Evolutionary conservation across 2,113 vertebrate genomes (phyloP), one percentile per base, ranked within the genome.

Genomic region (Amazona guildingii): DNA sequence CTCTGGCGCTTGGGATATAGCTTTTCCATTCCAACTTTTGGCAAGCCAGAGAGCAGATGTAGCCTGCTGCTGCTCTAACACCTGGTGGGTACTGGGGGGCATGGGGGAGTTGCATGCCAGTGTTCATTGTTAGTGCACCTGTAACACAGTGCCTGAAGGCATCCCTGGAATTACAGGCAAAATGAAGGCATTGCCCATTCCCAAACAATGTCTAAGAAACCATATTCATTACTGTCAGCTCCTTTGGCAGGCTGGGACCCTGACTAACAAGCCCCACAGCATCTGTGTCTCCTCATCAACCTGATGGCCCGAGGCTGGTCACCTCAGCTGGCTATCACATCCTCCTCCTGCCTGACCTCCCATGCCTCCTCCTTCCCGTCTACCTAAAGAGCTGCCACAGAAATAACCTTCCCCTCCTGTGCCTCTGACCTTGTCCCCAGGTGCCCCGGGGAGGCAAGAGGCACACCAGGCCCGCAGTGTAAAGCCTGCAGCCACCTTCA

Each of bases 71-170:
- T 88, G 46, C 77, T 55, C 9, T 55, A 89, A 66, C 74, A 73
- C 20, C 57, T 78, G 75, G 51, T 66, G 59, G 67, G 29, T 82
- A 62, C 59, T 44, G 35, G 52, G 16, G 43, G 13, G 39, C 35
- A 7, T 2, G 17, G n/a, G 31, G 39, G 39, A 83, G 39, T 5
- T 85, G 66, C 81, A 37, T 44, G 55, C 61, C 9, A 4, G 29
- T 1, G 1, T 23, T 90, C 51, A 69, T 52, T 76, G 66, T 64
- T 13, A 21, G 25, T 41, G 59, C 76, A 83, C 68, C 91, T 88
- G 86, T 88, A 74, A 44, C 13, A 5, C 44, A 43, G 44, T 7
- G 68, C 68, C 92, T 86, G 83, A 77, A 95, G 90, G 63, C 46
- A n/a, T 21, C 64, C 31, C 61, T 69, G 37, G 19, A 18, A 31